Percentiles rank a stretch among this genome's conserved stretches.
These are phyloP conservation scores for Carlito syrichta DNA, from an alignment of 2,113 vertebrate species.

Conservation along the genomic window DNA sequence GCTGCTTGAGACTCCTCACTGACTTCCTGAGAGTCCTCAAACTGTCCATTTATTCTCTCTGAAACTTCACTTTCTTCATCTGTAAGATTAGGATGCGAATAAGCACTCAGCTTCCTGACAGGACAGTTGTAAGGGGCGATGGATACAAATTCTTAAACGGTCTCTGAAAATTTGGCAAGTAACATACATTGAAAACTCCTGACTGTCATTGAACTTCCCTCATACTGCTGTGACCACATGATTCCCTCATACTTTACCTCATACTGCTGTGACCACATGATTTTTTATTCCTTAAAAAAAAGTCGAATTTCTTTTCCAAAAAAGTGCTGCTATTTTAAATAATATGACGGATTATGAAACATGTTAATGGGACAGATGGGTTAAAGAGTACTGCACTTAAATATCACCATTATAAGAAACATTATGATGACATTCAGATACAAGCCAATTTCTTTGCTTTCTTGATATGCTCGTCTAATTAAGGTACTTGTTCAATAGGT, in stretches of 20 bases:
- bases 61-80: background rate
- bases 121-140: background rate
- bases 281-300: background rate
- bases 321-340: background rate
- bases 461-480: background rate
- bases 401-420: background rate
- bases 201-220: background rate
- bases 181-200: background rate
- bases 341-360: background rate
- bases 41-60: background rate
- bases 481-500: background rate
- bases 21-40: background rate
- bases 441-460: background rate
- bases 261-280: background rate
- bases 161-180: background rate
- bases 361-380: background rate
- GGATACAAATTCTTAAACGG: background rate
- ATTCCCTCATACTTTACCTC: background rate
- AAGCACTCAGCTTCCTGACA: background rate
- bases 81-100: background rate
- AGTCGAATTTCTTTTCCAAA: background rate
- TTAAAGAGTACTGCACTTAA: background rate
- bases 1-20: background rate
- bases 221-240: background rate
- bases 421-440: background rate